A percentile compares a stretch with the other conserved stretches of the same genome.
These are phyloP conservation scores for Anser cygnoides DNA, from an alignment of 2,113 vertebrate genomes.

Conservation along the genomic window DNA sequence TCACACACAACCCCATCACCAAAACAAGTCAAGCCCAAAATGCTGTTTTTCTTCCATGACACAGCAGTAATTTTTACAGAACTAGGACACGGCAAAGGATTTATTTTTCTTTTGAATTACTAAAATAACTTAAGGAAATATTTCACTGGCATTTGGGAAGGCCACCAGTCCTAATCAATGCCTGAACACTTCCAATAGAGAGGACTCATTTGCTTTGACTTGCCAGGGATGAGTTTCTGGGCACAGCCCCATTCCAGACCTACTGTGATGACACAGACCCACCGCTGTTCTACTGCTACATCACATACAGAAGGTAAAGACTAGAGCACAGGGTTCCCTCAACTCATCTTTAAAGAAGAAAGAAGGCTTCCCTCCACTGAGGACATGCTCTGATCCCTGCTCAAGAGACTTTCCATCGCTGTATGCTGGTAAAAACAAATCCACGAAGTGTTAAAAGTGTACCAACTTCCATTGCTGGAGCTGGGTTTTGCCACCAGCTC, in stretches of 20 bases:
- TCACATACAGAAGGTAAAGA: background rate
- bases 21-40: background rate
- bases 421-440: background rate
- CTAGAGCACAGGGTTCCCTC: background rate
- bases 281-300: rapidly evolving
- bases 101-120: background rate
- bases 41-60: background rate
- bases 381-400: background rate
- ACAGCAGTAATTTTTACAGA: background rate
- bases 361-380: background rate
- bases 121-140: background rate
- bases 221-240: background rate
- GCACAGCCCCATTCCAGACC: background rate
- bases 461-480: background rate
- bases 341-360: background rate
- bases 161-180: background rate
- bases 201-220: background rate
- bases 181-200: background rate
- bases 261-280: background rate
- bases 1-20: no score
- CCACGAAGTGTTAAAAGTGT: background rate
- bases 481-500: background rate
- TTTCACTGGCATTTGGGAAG: background rate
- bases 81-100: background rate
- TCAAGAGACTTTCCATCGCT: background rate